Evolutionary conservation across 1,140 invertebrate genomes (phyloP).

Genomic region (Apolygus lucorum): DNA sequence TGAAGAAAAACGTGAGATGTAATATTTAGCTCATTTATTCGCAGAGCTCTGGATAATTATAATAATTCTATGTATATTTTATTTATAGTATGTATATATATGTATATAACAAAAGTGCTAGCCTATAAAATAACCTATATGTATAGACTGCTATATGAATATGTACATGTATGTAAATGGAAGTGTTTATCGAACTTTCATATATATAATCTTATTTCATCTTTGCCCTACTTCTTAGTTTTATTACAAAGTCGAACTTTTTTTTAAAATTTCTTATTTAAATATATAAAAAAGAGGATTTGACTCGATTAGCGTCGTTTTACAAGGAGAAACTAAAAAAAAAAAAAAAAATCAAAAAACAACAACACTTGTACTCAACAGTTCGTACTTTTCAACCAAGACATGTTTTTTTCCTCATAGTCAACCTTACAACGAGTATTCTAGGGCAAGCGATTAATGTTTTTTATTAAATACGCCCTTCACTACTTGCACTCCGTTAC

Average conservation of each 20-base stretch:
- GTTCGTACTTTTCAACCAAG: too few relatives aligned
- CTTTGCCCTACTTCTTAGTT: background rate
- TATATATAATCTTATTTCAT: background rate
- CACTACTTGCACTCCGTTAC: too few relatives aligned
- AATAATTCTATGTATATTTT: background rate
- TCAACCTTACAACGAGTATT: too few relatives aligned
- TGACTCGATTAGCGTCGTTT: background rate
- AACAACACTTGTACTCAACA: too few relatives aligned
- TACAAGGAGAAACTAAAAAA: background rate
- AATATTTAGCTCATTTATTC: background rate
- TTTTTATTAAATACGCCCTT: too few relatives aligned
- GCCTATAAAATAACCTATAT: conserved; percentile 1
- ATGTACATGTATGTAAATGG: background rate
- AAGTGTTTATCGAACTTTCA: too few relatives aligned
- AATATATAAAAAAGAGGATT: background rate
- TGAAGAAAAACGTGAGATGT: too few relatives aligned
- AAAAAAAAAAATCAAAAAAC: background rate
- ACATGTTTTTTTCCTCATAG: too few relatives aligned
- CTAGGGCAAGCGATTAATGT: too few relatives aligned
- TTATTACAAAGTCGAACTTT: background rate
- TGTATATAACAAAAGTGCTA: background rate
- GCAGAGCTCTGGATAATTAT: background rate
- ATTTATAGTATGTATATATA: background rate
- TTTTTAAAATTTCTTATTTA: background rate
- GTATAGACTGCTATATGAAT: background rate